phyloP scores from a whole-genome alignment of 2,888 invertebrate species.

The Cataglyphis cursor region DNA sequence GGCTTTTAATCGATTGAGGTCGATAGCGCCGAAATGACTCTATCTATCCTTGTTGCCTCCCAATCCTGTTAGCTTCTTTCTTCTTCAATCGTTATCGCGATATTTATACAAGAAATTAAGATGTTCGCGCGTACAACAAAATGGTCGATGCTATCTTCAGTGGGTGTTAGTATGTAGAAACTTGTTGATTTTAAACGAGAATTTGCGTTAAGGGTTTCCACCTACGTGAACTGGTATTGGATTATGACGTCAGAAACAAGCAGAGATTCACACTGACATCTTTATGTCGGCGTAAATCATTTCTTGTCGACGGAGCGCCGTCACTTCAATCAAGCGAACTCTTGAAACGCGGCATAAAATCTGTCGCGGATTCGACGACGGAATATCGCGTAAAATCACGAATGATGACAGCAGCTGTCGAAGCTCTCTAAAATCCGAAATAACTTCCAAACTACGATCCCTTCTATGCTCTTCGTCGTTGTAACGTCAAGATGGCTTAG shows the following conservation, averaged over 20 bases:
- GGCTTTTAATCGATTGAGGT: slow-evolving; percentile 34
- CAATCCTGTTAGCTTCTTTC: background rate
- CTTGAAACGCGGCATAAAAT: background rate
- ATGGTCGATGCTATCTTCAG: slow-evolving; percentile 1
- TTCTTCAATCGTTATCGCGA: slow-evolving; percentile 53
- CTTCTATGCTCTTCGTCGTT: background rate
- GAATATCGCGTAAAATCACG: slow-evolving; percentile 10
- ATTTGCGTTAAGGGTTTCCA: background rate
- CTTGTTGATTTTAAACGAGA: slow-evolving; percentile 6
- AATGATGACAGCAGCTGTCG: slow-evolving; percentile 19
- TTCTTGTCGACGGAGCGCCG: background rate
- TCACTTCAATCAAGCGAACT: slow-evolving; percentile 12
- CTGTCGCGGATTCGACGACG: background rate
- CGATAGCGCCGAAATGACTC: too few relatives aligned
- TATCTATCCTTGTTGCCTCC: background rate
- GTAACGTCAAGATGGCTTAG: background rate
- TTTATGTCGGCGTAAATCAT: slow-evolving; percentile 9
- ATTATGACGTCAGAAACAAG: slow-evolving; percentile 27
- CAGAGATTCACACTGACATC: background rate
- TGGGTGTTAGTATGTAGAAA: background rate
- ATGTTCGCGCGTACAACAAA: slow-evolving; percentile 37
- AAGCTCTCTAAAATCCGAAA: slow-evolving; percentile 11
- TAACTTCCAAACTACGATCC: background rate
- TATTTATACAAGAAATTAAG: slow-evolving; percentile 60
- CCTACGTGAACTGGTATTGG: background rate